Conservation (phyloP, 1,140 invertebrate species). For the Drosophila oshimai region DNA sequence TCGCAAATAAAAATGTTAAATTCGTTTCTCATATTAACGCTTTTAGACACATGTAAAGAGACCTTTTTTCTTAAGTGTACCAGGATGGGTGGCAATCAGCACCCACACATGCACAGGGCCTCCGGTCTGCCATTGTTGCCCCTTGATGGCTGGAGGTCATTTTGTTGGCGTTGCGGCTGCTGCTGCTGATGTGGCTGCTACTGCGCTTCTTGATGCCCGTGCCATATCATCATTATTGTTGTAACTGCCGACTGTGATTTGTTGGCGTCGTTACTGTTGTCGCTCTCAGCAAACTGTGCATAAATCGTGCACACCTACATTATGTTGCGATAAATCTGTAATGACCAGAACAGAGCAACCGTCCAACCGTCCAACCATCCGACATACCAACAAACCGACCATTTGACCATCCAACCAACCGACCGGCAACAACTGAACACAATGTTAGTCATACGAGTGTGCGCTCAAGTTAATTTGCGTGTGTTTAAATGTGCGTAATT, state of each 20-base stretch:
- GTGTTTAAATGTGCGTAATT: conserved; percentile 76
- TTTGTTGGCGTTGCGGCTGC: conserved; percentile 18
- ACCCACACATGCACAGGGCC: not conserved
- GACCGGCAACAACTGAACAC: conserved; percentile 13
- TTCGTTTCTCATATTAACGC: too few relatives aligned
- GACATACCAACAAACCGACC: conserved; percentile 1
- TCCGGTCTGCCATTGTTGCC: conserved; percentile 37
- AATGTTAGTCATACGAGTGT: not conserved
- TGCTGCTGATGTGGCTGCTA: conserved; percentile 18
- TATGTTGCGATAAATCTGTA: conserved; percentile 78
- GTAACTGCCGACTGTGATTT: conserved; percentile 60
- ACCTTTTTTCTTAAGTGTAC: not conserved
- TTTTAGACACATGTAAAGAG: not conserved
- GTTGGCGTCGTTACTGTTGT: conserved; percentile 78
- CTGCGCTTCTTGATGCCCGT: conserved; percentile 48
- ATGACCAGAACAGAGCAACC: conserved; percentile 44
- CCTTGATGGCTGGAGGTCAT: conserved; percentile 35
- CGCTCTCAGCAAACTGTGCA: conserved; percentile 77
- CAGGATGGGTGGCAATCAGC: conserved; percentile 39
- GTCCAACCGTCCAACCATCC: conserved; percentile 4
- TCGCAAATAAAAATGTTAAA: too few relatives aligned
- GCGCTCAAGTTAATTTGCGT: conserved; percentile 66
- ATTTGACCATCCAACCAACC: conserved; percentile 7
- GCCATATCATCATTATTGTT: conserved; percentile 60
- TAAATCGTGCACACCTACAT: conserved; percentile 77